A percentile compares a stretch with the other conserved stretches of the same genome.
These are phyloP conservation scores for Campoletis raptor DNA, from an alignment of 2,888 invertebrate genomes.

Conservation along the genomic window DNA sequence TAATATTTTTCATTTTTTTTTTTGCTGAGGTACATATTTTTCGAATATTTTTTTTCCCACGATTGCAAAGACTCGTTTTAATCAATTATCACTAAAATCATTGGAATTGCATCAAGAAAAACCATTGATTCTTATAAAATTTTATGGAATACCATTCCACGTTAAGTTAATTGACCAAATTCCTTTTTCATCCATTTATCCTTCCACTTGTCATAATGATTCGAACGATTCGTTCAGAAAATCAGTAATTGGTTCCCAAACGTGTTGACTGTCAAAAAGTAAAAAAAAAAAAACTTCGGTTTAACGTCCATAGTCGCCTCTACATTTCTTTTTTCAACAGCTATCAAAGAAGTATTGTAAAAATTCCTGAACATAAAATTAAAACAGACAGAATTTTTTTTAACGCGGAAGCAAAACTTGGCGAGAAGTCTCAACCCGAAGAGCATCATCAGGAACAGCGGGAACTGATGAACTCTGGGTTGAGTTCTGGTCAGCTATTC, in stretches of 20 bases:
- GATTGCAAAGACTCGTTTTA: neutral
- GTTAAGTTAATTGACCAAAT: neutral
- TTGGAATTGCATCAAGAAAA: neutral
- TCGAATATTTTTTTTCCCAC: neutral
- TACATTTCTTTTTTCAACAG: neutral
- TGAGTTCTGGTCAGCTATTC: constrained; percentile 60
- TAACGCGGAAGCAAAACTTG: neutral
- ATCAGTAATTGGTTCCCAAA: neutral
- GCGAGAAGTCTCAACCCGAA: constrained; percentile 24
- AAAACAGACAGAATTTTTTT: neutral
- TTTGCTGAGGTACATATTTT: neutral
- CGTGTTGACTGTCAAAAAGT: neutral
- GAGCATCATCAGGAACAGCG: constrained; percentile 52
- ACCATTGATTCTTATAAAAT: neutral
- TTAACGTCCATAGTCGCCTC: neutral
- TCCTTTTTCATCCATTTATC: neutral
- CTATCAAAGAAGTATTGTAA: neutral
- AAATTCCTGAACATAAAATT: neutral
- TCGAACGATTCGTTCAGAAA: neutral
- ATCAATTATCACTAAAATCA: neutral
- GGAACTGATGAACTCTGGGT: constrained; percentile 65
- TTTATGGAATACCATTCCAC: neutral
- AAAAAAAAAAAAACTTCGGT: neutral
- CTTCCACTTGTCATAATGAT: neutral
- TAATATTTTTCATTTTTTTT: neutral